Conservation (phyloP, 2,797 vertebrate species). For the Acrossocheilus wenchowensis region DNA sequence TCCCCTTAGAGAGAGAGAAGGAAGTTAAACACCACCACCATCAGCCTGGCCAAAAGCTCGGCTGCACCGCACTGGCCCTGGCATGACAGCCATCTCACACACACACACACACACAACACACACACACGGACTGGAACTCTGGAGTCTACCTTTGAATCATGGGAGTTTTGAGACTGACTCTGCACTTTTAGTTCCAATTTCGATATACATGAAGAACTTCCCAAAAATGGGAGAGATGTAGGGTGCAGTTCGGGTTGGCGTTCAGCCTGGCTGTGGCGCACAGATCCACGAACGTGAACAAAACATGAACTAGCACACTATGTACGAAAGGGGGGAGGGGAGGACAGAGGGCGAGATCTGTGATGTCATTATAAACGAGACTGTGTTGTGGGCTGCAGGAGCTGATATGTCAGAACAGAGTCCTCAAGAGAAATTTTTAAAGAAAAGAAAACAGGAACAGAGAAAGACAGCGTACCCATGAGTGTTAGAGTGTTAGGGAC, state of each 20-base stretch:
- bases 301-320: conserved; percentile 2
- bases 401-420: conserved; percentile 78
- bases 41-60: conserved; percentile 57
- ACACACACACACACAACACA: background rate
- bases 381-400: conserved; percentile 30
- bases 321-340: conserved; percentile 2
- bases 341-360: background rate
- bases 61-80: conserved; percentile 22
- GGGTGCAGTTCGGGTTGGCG: conserved; percentile 3
- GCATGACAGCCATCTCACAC: conserved; percentile 35
- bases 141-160: conserved; percentile 9
- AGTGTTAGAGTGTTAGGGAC: conserved; percentile 68
- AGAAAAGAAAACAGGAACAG: conserved; percentile 62
- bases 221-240: conserved; percentile 10
- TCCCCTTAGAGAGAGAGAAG: conserved; percentile 84
- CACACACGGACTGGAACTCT: conserved; percentile 50
- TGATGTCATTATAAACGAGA: conserved; percentile 26
- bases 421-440: conserved; percentile 60
- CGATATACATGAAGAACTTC: conserved; percentile 20
- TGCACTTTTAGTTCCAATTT: conserved; percentile 25
- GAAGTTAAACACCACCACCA: conserved; percentile 76
- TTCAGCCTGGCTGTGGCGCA: conserved; percentile 36
- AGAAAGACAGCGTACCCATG: conserved; percentile 60
- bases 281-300: conserved; percentile 7
- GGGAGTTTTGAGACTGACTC: background rate